Conservation (phyloP, 2,888 invertebrate genomes). For the Teinopalpus imperialis region DNA sequence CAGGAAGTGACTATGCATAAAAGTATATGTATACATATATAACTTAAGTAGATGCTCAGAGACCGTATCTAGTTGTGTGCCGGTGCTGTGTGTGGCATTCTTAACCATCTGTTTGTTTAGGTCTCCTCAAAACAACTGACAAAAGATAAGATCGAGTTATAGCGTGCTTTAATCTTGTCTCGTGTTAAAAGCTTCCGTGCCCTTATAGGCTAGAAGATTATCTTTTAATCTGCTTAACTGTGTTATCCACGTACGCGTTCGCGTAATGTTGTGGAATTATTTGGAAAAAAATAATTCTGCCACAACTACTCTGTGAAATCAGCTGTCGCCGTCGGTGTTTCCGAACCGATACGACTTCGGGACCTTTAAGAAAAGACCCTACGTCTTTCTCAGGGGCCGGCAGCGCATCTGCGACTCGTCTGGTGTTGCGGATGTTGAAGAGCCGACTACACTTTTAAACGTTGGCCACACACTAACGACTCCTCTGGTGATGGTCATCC, state of each 20-base stretch:
- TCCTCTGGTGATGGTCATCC: no score
- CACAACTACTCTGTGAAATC: no score
- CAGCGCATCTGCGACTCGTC: no score
- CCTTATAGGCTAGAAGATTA: slow-evolving; percentile 16
- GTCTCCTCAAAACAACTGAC: slow-evolving; percentile 9
- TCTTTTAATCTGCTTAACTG: slow-evolving; percentile 13
- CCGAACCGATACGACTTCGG: no score
- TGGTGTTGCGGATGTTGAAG: no score
- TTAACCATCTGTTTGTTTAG: slow-evolving; percentile 21
- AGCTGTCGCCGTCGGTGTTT: no score
- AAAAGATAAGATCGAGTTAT: slow-evolving; percentile 21
- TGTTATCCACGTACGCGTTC: neutral
- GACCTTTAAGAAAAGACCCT: no score
- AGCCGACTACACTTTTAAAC: no score
- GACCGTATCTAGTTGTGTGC: slow-evolving; percentile 10
- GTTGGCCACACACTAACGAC: no score
- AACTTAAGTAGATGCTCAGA: no score
- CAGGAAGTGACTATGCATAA: slow-evolving; percentile 4
- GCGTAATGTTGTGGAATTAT: neutral
- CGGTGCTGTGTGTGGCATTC: slow-evolving; percentile 14
- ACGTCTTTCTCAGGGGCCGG: no score
- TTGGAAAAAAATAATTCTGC: no score
- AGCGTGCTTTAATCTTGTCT: slow-evolving; percentile 17
- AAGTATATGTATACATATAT: slow-evolving; percentile 3
- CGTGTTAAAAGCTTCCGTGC: slow-evolving; percentile 22